phyloP scores from a whole-genome alignment of 1,140 invertebrate genomes.

The Camponotus floridanus region DNA sequence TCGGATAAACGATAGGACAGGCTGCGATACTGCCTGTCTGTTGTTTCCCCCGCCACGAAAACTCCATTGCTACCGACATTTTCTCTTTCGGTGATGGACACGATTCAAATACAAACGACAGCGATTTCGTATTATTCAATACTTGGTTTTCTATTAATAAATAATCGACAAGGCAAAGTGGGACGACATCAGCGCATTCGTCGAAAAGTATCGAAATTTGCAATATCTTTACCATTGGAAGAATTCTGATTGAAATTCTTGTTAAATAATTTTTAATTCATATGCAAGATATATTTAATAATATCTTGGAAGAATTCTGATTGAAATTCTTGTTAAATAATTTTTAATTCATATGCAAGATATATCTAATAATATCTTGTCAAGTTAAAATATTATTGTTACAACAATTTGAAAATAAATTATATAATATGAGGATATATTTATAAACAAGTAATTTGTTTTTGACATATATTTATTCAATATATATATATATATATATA shows the following conservation, averaged over 20 bases:
- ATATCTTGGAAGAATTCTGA: neutral
- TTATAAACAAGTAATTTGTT: too few relatives aligned
- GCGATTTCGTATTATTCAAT: neutral
- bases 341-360: neutral
- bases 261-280: conserved; percentile 8
- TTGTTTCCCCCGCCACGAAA: neutral
- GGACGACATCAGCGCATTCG: neutral
- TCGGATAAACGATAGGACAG: conserved; percentile 56
- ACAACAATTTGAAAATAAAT: neutral
- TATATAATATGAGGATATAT: too few relatives aligned
- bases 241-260: neutral
- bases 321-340: conserved; percentile 7
- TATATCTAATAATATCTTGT: neutral
- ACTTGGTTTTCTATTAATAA: neutral
- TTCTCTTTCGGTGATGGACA: neutral
- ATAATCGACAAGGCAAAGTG: neutral
- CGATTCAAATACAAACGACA: neutral
- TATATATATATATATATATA: too few relatives aligned
- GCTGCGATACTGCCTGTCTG: neutral
- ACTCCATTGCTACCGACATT: neutral
- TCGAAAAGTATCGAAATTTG: neutral
- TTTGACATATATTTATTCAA: too few relatives aligned
- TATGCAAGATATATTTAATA: neutral
- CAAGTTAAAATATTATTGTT: neutral
- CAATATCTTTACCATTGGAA: neutral